These are phyloP conservation scores for Acanthiza pusilla DNA, from an alignment of 2,797 vertebrate genomes.

Conservation along the genomic window DNA sequence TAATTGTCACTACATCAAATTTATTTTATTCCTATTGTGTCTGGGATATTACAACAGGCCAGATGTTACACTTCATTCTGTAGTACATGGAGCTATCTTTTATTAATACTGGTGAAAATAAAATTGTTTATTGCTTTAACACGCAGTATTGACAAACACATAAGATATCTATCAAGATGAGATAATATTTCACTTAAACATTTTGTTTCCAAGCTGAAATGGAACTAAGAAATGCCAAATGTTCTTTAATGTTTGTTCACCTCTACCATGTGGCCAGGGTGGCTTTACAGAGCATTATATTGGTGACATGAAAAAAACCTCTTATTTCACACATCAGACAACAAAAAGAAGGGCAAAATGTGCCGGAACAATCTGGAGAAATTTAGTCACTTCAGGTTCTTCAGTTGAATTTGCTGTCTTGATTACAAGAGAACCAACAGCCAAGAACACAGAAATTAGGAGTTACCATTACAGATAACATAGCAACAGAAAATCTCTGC, in stretches of 20 bases:
- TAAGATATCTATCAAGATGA: neutral
- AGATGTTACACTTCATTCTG: neutral
- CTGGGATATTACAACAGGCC: neutral
- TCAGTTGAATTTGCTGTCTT: neutral
- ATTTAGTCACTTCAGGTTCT: neutral
- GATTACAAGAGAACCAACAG: neutral
- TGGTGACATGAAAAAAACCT: neutral
- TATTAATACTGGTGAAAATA: neutral
- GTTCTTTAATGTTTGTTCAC: neutral
- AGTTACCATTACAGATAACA: neutral
- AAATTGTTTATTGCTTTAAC: neutral
- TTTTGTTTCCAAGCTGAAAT: neutral
- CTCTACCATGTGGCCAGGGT: neutral
- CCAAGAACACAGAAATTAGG: neutral
- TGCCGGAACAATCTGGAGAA: neutral
- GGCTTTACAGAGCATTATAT: neutral
- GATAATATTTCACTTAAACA: neutral
- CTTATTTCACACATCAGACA: neutral
- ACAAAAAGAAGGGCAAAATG: neutral
- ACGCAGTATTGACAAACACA: neutral
- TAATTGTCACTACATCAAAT: neutral
- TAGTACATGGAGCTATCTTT: neutral
- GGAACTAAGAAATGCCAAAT: neutral
- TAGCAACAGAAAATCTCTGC: neutral
- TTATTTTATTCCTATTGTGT: neutral